These are phyloP conservation scores for Colossoma macropomum DNA, from an alignment of 2,113 vertebrate species.

Conservation along the genomic window DNA sequence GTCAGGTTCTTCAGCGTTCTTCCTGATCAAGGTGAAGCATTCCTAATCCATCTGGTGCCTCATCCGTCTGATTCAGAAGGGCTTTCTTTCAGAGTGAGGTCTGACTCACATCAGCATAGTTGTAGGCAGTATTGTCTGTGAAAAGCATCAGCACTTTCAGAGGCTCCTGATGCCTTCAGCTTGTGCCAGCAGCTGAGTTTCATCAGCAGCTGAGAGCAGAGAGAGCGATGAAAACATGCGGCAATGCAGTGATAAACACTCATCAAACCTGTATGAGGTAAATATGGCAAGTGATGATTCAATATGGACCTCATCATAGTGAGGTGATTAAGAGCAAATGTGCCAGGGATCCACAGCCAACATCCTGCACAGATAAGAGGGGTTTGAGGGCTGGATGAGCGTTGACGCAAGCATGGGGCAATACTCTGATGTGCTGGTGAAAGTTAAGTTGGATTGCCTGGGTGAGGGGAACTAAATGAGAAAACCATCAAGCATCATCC, in stretches of 20 bases:
- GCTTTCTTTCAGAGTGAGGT: not conserved
- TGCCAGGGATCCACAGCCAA: not conserved
- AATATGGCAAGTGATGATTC: constrained; percentile 35
- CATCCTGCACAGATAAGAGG: constrained; percentile 17
- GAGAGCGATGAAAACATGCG: not conserved
- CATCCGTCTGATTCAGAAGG: not conserved
- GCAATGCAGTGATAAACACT: constrained; percentile 31
- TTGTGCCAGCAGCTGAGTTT: constrained; percentile 8
- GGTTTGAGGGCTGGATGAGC: constrained; percentile 20
- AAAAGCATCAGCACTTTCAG: constrained; percentile 16
- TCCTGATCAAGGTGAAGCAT: not conserved
- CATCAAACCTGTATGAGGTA: constrained; percentile 39
- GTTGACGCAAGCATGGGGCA: constrained; percentile 41
- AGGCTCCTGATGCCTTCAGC: constrained; percentile 11
- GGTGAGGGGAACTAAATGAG: not conserved
- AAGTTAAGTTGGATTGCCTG: constrained; percentile 14
- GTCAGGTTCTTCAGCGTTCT: not conserved
- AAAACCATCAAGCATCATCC: not conserved
- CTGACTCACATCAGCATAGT: not conserved
- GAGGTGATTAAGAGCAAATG: constrained; percentile 31
- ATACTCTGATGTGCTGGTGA: constrained; percentile 36
- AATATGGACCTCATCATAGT: constrained; percentile 21
- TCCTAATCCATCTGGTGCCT: not conserved
- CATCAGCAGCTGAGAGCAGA: constrained; percentile 7
- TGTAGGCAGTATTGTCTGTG: not conserved